Conservation (phyloP, 2,797 vertebrate genomes). For the Catostomus latipinnis region DNA sequence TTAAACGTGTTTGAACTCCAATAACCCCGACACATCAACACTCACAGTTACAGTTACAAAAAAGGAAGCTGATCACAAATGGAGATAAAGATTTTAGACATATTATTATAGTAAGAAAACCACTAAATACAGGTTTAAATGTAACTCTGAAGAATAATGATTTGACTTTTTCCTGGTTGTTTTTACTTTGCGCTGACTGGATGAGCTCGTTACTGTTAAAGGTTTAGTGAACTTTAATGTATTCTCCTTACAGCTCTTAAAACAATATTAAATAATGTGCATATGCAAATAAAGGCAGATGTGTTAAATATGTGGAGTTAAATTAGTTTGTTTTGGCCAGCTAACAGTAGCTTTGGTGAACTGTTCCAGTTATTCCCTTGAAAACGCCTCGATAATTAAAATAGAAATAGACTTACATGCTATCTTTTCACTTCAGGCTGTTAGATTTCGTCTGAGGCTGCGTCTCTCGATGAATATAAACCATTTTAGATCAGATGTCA, state of each 20-base stretch:
- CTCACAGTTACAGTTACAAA: background rate
- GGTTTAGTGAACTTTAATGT: background rate
- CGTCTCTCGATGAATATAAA: constrained; percentile 72
- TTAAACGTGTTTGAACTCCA: constrained; percentile 71
- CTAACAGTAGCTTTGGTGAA: constrained; percentile 1
- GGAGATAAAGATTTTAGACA: background rate
- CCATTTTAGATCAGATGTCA: constrained; percentile 77
- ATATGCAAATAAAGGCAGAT: background rate
- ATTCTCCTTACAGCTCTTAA: background rate
- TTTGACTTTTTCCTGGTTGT: background rate
- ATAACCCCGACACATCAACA: constrained; percentile 70
- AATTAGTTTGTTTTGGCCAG: background rate
- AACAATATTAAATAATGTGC: background rate
- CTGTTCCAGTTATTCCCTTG: constrained; percentile 30
- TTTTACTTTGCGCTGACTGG: constrained; percentile 9
- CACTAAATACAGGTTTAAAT: background rate
- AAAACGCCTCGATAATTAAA: background rate
- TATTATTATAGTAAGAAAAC: background rate
- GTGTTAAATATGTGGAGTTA: background rate
- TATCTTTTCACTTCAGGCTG: constrained; percentile 59
- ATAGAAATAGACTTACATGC: constrained; percentile 44
- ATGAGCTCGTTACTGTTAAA: background rate
- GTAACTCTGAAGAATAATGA: background rate
- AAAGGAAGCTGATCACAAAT: background rate
- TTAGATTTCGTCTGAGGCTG: constrained; percentile 64